Base-by-base conservation (phyloP, 2,888 invertebrate genomes). In the Euclidia mi region DNA sequence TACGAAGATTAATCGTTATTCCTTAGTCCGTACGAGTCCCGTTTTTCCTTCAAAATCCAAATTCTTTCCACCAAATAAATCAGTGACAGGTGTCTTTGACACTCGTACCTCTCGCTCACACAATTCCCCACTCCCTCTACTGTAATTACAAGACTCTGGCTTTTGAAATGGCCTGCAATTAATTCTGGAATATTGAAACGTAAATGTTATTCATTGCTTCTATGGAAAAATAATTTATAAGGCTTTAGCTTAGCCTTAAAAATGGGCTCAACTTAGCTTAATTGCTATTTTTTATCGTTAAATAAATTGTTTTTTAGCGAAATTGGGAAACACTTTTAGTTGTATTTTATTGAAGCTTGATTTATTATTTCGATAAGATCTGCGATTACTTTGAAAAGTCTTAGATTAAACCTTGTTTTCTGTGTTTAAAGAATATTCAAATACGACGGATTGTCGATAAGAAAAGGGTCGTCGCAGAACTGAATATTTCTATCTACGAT, bases 41-140 rank as follows among this genome's bases (percentile, higher is more conserved):
- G 52, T 71, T 77, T 83, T 81, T 76, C 75, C 76, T 71, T 76
- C 74, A 80, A 83, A 87, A 79, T 68, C 76, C 73, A 79, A 78
- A 84, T 85, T 83, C 83, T 82, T 85, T 81, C 76, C 57, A 78
- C 81, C 84, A 82, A 85, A 89, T 89, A 88, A 88, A 88, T 89
- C 88, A 87, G 76, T 28, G 65, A 66, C 88, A 86, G 85, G 84
- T 89, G 87, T 83, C 78, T 70, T 60, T 80, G 87, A 84, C 87
- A 78, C 50, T 56, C 45, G 10, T 44, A 31, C 38, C 20, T 74
- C 78, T 71, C 72, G 43, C 38, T 76, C 59, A 20, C 59, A 52
- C 58, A 31, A 3, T 3, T 2, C 1, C 53, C 4, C 6, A 70
- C 79, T 59, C 65, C 43, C 61, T 82, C 75, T 43, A 49, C 34